A percentile compares a stretch with the other conserved stretches of the same genome.
Evolutionary conservation across 2,113 vertebrate genomes (phyloP).

Genomic region (Chaetops frenatus): DNA sequence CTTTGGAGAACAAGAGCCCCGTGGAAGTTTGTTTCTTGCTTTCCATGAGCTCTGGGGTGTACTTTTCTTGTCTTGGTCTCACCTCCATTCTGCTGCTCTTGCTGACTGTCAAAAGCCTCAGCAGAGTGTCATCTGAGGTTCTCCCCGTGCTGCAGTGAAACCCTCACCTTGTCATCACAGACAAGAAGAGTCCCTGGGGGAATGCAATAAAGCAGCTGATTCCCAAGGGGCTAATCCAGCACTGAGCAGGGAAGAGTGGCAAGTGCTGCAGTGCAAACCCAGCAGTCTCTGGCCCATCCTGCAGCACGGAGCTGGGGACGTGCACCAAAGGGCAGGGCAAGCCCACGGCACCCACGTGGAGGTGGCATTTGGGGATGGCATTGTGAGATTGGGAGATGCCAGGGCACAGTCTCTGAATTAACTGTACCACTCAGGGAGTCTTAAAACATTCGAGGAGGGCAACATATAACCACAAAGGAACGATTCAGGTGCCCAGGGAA

Average conservation of each 20-base stretch:
- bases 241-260: accelerated
- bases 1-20: background rate
- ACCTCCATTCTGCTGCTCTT: background rate
- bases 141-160: background rate
- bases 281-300: background rate
- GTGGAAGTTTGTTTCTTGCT: background rate
- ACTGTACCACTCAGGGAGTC: background rate
- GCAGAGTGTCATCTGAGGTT: background rate
- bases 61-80: accelerated
- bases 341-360: background rate
- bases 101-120: background rate
- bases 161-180: background rate
- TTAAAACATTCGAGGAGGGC: background rate
- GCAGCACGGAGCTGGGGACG: background rate
- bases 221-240: background rate
- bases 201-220: background rate
- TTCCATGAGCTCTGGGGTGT: background rate
- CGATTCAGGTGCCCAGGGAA: background rate
- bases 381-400: background rate
- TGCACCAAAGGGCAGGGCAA: accelerated
- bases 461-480: background rate
- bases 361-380: too few relatives aligned
- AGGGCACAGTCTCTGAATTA: background rate
- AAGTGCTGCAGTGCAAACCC: background rate
- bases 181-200: background rate